Evolutionary conservation across 2,113 vertebrate genomes (phyloP), one percentile per base, ranked within the genome.

Genomic region (Nerophis ophidion): DNA sequence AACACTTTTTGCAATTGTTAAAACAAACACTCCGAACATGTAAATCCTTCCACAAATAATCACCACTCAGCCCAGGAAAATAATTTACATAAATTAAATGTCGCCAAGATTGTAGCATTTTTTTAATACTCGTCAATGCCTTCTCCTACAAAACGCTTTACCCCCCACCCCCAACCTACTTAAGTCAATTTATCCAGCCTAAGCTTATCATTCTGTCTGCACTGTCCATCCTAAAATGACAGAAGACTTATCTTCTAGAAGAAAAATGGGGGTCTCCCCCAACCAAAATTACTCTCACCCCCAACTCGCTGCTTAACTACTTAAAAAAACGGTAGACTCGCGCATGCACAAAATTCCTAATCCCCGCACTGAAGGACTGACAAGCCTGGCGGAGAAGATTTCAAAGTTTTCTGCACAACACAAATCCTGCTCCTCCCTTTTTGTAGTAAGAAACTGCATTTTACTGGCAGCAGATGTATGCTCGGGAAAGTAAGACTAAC

Each of bases 231-330:
- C 57, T 57, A 61, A 48, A 83, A 76, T 71, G 65, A 74, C 61
- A 63, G 66, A 54, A 54, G 57, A 51, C 56, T 2, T 19, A 70
- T 74, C 69, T 75, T 75, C 74, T 60, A 19, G 0, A 56, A 66
- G 70, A 72, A 70, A 48, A 68, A 65, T 68, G 57, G n/a, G 64
- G 65, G 67, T 80, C 74, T 76, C 82, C 72, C 74, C 68, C 69
- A 19, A 17, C 48, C 56, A 38, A 81, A 82, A 87, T 88, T 83
- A 90, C 74, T 57, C 72, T 75, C 62, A 88, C 65, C 75, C 77
- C 66, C 58, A 33, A 79, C 73, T 67, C 59, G 7, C 74, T 61
- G 68, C 74, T 70, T 70, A 81, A 70, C 76, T 75, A 72, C 79
- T 78, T 72, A 73, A 70, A 69, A 78, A 65, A 13, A 47, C 59